A percentile compares a stretch with the other conserved stretches of the same genome.
Conservation (phyloP, 2,888 invertebrate genomes). For the Leistus spinibarbis region DNA sequence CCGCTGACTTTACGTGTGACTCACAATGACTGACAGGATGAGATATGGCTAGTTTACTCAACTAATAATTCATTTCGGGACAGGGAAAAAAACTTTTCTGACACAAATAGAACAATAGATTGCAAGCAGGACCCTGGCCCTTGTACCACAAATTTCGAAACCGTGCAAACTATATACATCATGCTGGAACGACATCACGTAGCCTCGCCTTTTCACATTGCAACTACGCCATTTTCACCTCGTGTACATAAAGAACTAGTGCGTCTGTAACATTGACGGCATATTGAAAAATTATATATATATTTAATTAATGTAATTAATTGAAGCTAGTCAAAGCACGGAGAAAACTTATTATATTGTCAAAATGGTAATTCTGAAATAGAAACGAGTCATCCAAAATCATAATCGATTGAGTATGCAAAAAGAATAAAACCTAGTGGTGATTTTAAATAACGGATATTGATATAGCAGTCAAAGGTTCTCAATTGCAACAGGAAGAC, state of each 20-base stretch:
- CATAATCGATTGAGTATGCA: not conserved
- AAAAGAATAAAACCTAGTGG: not conserved
- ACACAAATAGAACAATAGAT: conserved; percentile 57
- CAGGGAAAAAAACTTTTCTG: conserved; percentile 49
- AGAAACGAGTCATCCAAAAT: no score
- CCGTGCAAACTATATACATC: not conserved
- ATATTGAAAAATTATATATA: no score
- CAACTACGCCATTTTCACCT: no score
- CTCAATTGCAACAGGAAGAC: not conserved
- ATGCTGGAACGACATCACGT: not conserved
- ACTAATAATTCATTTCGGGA: conserved; percentile 59
- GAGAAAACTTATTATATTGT: no score
- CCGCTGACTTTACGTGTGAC: conserved; percentile 49
- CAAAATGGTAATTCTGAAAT: no score
- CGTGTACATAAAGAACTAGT: no score
- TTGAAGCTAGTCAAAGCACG: no score
- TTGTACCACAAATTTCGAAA: not conserved
- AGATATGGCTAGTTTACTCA: conserved; percentile 58
- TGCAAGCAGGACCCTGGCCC: conserved; percentile 45
- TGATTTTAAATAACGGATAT: not conserved
- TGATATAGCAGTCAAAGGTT: not conserved
- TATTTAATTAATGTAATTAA: no score
- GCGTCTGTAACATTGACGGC: no score
- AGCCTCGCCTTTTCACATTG: not conserved
- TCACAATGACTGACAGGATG: conserved; percentile 58